Evolutionary conservation across 2,888 invertebrate genomes (phyloP), one percentile per base, ranked within the genome.

Genomic region (Furcula furcula): DNA sequence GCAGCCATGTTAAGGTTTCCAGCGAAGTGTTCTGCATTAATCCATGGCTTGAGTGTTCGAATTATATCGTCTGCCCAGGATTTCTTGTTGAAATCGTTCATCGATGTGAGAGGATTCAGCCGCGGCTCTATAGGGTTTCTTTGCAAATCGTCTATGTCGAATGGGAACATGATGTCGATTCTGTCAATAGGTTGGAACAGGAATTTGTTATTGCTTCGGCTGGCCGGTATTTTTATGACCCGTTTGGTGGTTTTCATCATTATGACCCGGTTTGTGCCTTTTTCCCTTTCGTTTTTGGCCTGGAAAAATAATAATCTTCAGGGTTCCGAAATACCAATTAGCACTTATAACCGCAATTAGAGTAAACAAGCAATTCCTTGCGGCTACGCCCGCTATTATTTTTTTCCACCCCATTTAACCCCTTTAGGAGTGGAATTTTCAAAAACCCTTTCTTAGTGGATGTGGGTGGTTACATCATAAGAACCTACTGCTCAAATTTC

Each of bases 241-340:
- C 94, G 89, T 66, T 92, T 93, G 0, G 93, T 93, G 5, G 93
- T 93, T 66, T 93, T 93, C 70, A 94, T 90, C 73, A 93, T 89
- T 13, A 94, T 91, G 6, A 94, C 90, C 29, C 92, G 91, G 32
- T 90, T 86, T 15, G 82, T 88, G 29, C 84, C 86, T 49, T 90
- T 86, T 32, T 91, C 91, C 41, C 91, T 91, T 11, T 90, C 90
- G 26, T 86, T 81, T 46, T 82, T 83, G 2, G 90, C 90, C 68
- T 93, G 71, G 78, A 93, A 92, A 57, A 64, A 60, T 15, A 27
- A 1, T 15, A 16, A 6, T 3, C 9, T 10, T n/a, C n/a, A n/a
- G n/a, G n/a, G n/a, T n/a, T n/a, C n/a, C n/a, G n/a, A n/a, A n/a
- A n/a, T n/a, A n/a, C n/a, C n/a, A n/a, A n/a, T n/a, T n/a, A n/a